Evolutionary conservation across 1,140 invertebrate species (phyloP), one percentile per base, ranked within the genome.

Genomic region (Drosophila erecta): DNA sequence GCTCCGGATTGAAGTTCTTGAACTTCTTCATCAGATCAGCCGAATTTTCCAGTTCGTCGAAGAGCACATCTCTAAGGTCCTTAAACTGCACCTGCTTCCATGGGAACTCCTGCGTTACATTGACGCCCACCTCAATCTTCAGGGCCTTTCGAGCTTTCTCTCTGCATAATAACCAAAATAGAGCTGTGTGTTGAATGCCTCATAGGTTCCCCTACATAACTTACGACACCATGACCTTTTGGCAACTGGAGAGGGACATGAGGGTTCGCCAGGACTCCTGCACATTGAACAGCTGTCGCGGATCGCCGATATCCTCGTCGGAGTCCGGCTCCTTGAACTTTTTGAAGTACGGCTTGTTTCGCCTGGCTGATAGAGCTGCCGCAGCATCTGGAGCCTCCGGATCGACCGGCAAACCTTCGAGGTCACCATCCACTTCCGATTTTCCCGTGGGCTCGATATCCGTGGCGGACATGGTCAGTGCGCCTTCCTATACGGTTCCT

Each of bases 81-180:
- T 94, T 93, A 90, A 95, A 96, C 5, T 92, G 92, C 0, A 96
- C 91, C 57, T 92, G 93, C 50, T 94, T 95, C 96, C 96, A 97
- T 1, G 96, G 95, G 85, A 94, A 95, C 90, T 96, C 96, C 11
- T 95, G 94, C 0, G 94, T 96, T 0, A 97, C 93, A 80, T 94
- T 93, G 2, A 90, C 69, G 14, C 94, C 94, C 51, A 95, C 91
- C 12, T 93, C 81, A 27, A 94, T 90, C 66, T 94, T 93, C 7
- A 94, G 91, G 24, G 90, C 76, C 50, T 92, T 90, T 75, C 94
- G 94, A 5, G 60, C 72, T 0, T 51, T 22, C 0, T 76, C 81
- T 1, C 85, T 90, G 22, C 0, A 20, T 8, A 12, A 27, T 14
- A 40, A 10, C 12, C 22, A 4, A 24, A 10, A 20, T 0, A 6